Base-by-base conservation (phyloP, 2,113 vertebrate species). In the Falco punctatus region DNA sequence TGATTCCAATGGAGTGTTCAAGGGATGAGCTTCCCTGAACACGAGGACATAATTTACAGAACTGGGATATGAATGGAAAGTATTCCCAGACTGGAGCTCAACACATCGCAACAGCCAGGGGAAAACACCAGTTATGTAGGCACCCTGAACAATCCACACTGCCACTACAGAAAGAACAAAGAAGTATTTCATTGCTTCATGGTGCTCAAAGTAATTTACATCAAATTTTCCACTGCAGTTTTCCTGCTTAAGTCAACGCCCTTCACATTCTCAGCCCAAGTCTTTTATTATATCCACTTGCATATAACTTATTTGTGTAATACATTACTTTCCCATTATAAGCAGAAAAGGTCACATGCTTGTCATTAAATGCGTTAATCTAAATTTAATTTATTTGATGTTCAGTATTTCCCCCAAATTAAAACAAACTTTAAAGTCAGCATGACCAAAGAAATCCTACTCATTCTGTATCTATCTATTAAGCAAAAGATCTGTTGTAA, bases 301-400 rank as follows among this genome's bases (percentile, higher is more conserved):
- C 55, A 71, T 64, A 26, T 52, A 85, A 93, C 49, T 86, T 95
- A 91, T 58, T 81, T 81, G 20, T 19, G 17, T 64, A 86, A 90
- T 48, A 66, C 22, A 86, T 89, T 91, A 75, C 27, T 86, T 94
- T 82, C 75, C 62, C 44, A 87, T 89, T 92, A 92, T n/a, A 75
- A 79, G n/a, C 75, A 94, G 78, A 94, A 96, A 96, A 96, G 91
- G 88, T 95, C 77, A 79, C 35, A 67, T 49, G 46, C 30, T 91
- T 87, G 70, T 82, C 62, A 91, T 94, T 92, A 89, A 67, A 79
- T 46, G 27, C 40, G 91, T 87, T 84, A 11, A 92, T 90, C 65
- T 91, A 71, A 66, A 91, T 92, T 74, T 92, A 83, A 92, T 79
- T 80, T 70, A 79, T 86, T 96, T 89, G 8, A 83, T 74, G 67